phyloP scores from a whole-genome alignment of 2,797 vertebrate species.

The Toxotes lorentzi region DNA sequence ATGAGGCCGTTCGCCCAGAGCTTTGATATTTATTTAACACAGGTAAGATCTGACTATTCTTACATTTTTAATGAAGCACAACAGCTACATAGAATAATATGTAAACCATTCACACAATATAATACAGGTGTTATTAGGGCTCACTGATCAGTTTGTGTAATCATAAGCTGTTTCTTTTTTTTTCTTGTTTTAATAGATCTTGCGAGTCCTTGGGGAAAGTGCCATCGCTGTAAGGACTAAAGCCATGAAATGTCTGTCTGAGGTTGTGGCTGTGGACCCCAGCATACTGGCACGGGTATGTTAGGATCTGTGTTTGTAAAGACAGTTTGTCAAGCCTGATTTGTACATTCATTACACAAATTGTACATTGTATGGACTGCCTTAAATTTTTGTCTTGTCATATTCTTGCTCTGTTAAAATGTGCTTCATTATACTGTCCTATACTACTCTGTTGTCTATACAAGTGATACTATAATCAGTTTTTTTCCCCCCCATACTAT shows the following conservation, averaged over 20 bases:
- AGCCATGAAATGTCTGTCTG: slow-evolving; percentile 99
- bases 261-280: slow-evolving; percentile 98
- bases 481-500: neutral
- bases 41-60: slow-evolving; percentile 84
- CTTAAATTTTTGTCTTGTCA: neutral
- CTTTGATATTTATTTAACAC: slow-evolving; percentile 99
- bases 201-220: slow-evolving; percentile 98
- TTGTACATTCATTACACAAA: neutral
- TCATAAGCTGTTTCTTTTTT: neutral
- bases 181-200: slow-evolving; percentile 82
- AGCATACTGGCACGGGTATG: slow-evolving; percentile 97
- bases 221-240: slow-evolving; percentile 99
- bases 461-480: neutral
- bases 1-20: slow-evolving; percentile 99
- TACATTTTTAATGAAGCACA: neutral
- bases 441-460: neutral
- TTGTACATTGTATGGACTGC: neutral
- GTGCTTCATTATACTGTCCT: neutral
- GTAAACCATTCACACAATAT: neutral
- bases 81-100: neutral
- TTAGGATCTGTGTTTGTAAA: slow-evolving; percentile 14
- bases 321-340: neutral
- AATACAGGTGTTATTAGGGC: neutral
- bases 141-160: neutral
- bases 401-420: neutral